Evolutionary conservation across 2,113 vertebrate genomes (phyloP).

Genomic region (Malurus cyaneus): DNA sequence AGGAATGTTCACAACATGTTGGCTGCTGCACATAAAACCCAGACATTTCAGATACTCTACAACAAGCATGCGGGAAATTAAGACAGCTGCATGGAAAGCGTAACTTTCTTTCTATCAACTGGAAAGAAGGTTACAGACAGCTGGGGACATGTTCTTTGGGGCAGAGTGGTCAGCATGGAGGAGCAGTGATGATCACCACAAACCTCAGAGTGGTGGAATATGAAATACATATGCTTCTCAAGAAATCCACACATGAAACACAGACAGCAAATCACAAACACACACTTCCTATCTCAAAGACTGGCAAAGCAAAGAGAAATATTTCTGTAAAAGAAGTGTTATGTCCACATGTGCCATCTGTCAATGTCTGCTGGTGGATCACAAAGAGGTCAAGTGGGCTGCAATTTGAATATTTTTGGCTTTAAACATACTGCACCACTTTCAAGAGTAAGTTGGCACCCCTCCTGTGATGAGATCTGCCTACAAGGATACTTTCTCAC

Average conservation of each 20-base stretch:
- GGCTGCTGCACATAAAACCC: neutral
- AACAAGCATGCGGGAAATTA: neutral
- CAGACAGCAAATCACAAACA: neutral
- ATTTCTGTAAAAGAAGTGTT: neutral
- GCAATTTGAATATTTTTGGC: neutral
- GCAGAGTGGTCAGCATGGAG: neutral
- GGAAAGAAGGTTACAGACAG: neutral
- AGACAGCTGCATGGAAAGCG: constrained; percentile 1
- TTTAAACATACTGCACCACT: neutral
- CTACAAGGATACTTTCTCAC: neutral
- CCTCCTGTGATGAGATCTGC: neutral
- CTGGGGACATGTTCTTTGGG: neutral
- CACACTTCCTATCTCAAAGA: neutral
- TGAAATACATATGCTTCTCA: neutral
- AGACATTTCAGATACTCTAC: neutral
- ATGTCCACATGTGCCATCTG: neutral
- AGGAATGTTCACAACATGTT: neutral
- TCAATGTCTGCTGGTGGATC: neutral
- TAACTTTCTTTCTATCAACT: neutral
- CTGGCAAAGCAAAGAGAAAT: constrained; percentile 26
- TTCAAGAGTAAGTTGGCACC: neutral
- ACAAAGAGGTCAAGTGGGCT: neutral
- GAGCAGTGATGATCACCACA: neutral
- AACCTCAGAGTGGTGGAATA: neutral
- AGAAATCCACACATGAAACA: neutral